Conservation (phyloP, 2,113 vertebrate species). For the Tapirus terrestris region DNA sequence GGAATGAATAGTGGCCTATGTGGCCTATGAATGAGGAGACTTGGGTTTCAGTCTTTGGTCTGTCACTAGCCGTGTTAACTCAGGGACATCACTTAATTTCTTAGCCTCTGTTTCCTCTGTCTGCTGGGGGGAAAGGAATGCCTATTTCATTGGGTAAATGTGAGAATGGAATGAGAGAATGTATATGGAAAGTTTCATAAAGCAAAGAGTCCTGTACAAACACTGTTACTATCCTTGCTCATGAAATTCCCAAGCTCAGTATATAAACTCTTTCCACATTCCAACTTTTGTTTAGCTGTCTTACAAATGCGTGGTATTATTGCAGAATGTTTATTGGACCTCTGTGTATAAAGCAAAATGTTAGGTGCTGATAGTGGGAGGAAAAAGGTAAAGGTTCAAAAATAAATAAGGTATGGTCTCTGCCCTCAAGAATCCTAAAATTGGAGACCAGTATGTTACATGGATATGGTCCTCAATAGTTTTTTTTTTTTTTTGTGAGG, state of each 20-base stretch:
- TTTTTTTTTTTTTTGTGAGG: not conserved
- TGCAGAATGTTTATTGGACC: conserved; percentile 1
- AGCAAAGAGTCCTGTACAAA: not conserved
- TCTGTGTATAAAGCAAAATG: not conserved
- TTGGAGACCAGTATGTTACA: not conserved
- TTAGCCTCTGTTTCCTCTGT: not conserved
- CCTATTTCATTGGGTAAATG: not conserved
- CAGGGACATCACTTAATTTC: not conserved
- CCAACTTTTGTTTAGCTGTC: not conserved
- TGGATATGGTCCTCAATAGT: not conserved
- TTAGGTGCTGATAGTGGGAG: not conserved
- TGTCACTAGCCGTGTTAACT: not conserved
- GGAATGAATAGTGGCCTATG: not conserved
- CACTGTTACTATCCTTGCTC: not conserved
- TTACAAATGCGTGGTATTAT: conserved; percentile 2
- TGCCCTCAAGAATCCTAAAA: conserved; percentile 25
- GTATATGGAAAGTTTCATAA: not conserved
- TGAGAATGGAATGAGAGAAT: conserved; percentile 18
- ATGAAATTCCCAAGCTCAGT: not conserved
- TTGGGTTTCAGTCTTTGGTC: not conserved
- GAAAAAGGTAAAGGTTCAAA: not conserved
- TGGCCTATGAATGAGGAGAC: not conserved
- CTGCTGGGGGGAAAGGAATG: not conserved
- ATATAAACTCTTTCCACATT: not conserved
- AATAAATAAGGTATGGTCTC: not conserved